Evolutionary conservation across 1,140 invertebrate genomes (phyloP).

Genomic region (Cherax quadricarinatus): DNA sequence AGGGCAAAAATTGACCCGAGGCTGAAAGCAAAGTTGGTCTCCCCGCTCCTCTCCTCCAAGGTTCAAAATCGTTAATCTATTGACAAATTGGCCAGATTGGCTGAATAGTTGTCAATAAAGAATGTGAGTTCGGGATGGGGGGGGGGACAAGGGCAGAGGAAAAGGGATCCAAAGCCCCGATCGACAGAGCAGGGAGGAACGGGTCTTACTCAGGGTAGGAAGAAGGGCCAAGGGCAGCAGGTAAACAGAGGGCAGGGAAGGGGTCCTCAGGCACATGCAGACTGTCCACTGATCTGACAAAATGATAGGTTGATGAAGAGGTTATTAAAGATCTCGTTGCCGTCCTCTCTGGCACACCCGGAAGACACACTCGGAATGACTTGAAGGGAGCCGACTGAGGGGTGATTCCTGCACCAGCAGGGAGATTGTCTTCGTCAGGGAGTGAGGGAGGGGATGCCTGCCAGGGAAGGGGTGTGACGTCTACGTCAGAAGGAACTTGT

Average conservation of each 20-base stretch:
- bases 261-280: neutral
- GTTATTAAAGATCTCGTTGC: conserved; percentile 51
- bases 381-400: conserved; percentile 1
- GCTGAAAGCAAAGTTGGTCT: conserved; percentile 9
- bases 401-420: neutral
- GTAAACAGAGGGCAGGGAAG: neutral
- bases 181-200: neutral
- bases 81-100: conserved; percentile 71
- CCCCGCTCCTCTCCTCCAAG: conserved; percentile 7
- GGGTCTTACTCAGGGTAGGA: neutral
- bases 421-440: neutral
- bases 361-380: conserved; percentile 12
- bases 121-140: neutral
- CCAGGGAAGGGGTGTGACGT: too few species aligned
- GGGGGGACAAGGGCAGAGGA: neutral
- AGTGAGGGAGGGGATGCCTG: too few species aligned
- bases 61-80: conserved; percentile 55
- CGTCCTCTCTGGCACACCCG: conserved; percentile 7
- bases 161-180: conserved; percentile 25
- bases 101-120: conserved; percentile 68
- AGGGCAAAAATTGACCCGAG: conserved; percentile 13
- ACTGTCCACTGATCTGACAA: conserved; percentile 29
- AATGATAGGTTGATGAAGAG: conserved; percentile 67
- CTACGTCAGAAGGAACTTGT: too few species aligned
- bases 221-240: neutral